Percentiles rank a stretch among this genome's conserved stretches.
Conservation (phyloP, 2,888 invertebrate species). For the Pantelozetes paolii region DNA sequence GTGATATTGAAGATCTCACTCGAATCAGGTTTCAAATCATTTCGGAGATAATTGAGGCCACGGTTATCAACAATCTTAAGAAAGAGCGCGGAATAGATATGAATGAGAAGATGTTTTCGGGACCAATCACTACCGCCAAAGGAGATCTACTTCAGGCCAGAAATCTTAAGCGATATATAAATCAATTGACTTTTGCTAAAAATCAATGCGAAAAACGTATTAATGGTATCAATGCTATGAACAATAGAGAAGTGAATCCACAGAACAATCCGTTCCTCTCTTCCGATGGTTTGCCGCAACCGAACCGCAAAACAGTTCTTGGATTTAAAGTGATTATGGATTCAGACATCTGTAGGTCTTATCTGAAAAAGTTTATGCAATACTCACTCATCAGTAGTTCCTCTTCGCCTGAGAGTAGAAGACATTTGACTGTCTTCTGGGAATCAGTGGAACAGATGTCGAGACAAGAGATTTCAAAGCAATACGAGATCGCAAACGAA, state of each 20-base stretch:
- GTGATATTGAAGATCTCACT: conserved; percentile 74
- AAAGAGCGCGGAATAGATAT: conserved; percentile 66
- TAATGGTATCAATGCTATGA: conserved; percentile 70
- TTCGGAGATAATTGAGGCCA: conserved; percentile 88
- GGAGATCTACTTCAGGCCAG: conserved; percentile 71
- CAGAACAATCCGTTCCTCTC: conserved; percentile 42
- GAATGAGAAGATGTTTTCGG: conserved; percentile 47
- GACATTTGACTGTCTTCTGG: conserved; percentile 62
- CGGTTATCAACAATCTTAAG: conserved; percentile 82
- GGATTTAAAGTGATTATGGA: conserved; percentile 69
- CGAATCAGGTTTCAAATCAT: conserved; percentile 80
- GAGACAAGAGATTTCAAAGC: conserved; percentile 50
- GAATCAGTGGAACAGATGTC: conserved; percentile 77
- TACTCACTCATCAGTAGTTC: conserved; percentile 71
- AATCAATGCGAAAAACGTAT: conserved; percentile 73
- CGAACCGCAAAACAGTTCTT: conserved; percentile 54
- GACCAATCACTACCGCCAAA: conserved; percentile 56
- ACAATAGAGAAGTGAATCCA: conserved; percentile 52
- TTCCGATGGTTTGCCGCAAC: conserved; percentile 46
- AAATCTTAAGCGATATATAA: conserved; percentile 76
- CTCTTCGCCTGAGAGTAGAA: conserved; percentile 41
- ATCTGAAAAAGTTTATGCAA: conserved; percentile 76
- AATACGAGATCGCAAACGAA: conserved; percentile 67
- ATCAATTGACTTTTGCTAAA: conserved; percentile 72
- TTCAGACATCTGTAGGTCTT: conserved; percentile 72